Conservation (phyloP, 2,888 invertebrate species). For the Fragum fragum region DNA sequence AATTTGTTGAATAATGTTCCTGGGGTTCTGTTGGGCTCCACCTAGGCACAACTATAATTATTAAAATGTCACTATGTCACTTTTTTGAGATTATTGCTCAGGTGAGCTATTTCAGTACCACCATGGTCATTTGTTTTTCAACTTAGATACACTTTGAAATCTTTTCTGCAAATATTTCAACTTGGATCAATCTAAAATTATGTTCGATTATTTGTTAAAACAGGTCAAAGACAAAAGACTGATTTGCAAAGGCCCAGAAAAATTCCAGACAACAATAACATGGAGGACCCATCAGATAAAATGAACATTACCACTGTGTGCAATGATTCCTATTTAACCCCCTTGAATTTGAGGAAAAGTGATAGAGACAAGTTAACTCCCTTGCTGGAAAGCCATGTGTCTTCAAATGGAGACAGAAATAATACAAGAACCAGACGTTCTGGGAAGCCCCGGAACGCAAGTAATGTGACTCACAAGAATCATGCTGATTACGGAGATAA, state of each 20-base stretch:
- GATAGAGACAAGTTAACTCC: slow-evolving; percentile 24
- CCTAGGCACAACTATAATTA: too few species aligned
- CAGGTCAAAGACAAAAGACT: neutral
- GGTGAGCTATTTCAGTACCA: too few species aligned
- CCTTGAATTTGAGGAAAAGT: slow-evolving; percentile 5
- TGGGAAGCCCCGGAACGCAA: neutral
- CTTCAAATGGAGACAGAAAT: neutral
- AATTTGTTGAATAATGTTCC: too few species aligned
- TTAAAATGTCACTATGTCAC: too few species aligned
- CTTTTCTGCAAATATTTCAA: too few species aligned
- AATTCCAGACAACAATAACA: neutral
- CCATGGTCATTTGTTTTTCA: too few species aligned
- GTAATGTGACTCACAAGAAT: slow-evolving; percentile 34
- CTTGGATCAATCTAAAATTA: too few species aligned
- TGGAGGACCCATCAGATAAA: slow-evolving; percentile 28
- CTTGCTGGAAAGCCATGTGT: slow-evolving; percentile 18
- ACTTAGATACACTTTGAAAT: too few species aligned
- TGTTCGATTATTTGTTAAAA: too few species aligned
- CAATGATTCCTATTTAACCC: slow-evolving; percentile 54
- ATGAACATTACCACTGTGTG: slow-evolving; percentile 52
- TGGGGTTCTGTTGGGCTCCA: too few species aligned
- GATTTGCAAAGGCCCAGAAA: neutral
- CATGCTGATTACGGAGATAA: slow-evolving; percentile 1
- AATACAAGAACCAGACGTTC: neutral
- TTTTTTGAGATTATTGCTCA: too few species aligned